phyloP scores from a whole-genome alignment of 2,888 invertebrate genomes.

The Lepetodrilus schrolli region DNA sequence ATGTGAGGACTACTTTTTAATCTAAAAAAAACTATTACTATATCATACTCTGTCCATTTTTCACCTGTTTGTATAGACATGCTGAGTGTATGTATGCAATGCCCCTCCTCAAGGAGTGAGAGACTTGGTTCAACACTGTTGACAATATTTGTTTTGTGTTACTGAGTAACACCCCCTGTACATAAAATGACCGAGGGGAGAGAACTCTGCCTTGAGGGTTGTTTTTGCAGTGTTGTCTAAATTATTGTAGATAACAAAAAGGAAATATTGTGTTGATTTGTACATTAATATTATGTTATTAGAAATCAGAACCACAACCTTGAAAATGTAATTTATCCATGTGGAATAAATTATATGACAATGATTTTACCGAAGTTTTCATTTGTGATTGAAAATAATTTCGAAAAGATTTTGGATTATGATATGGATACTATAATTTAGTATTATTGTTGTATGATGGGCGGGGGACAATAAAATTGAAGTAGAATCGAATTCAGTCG shows the following conservation, averaged over 20 bases:
- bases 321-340: constrained; percentile 27
- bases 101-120: not conserved
- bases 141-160: constrained; percentile 26
- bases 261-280: constrained; percentile 27
- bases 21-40: no score
- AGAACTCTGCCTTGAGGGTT: constrained; percentile 27
- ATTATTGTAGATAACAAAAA: constrained; percentile 33
- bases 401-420: no score
- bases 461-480: no score
- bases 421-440: no score
- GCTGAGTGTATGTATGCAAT: constrained; percentile 16
- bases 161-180: constrained; percentile 16
- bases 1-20: constrained; percentile 21
- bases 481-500: no score
- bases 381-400: no score
- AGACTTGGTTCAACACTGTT: constrained; percentile 25
- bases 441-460: no score
- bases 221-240: constrained; percentile 35
- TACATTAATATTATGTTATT: constrained; percentile 29
- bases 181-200: not conserved
- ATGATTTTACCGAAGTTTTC: constrained; percentile 18
- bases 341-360: constrained; percentile 36
- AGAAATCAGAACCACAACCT: constrained; percentile 24
- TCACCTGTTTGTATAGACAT: constrained; percentile 17
- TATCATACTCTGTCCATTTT: constrained; percentile 1